phyloP scores from a whole-genome alignment of 2,113 vertebrate genomes.

The Reinhardtius hippoglossoides region DNA sequence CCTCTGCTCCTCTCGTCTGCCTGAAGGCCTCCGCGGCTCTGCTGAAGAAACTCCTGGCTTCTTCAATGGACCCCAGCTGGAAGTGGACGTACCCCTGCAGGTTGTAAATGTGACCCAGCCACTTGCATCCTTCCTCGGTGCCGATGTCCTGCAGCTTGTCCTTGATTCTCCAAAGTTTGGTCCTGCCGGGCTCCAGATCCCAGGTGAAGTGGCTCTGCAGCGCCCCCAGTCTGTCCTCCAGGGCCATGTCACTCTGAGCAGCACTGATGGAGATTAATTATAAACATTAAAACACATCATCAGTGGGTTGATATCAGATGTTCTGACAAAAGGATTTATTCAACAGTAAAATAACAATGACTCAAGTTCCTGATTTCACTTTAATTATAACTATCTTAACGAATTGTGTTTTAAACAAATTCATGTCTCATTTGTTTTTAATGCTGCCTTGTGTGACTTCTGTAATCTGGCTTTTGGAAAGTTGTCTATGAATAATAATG shows the following conservation, averaged over 20 bases:
- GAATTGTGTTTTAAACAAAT: too few relatives aligned
- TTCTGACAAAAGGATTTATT: too few relatives aligned
- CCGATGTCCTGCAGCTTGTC: conserved; percentile 50
- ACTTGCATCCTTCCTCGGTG: conserved; percentile 16
- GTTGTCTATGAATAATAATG: too few relatives aligned
- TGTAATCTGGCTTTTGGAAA: too few relatives aligned
- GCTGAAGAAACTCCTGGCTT: conserved; percentile 35
- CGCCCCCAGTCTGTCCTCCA: conserved; percentile 31
- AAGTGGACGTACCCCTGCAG: conserved; percentile 49
- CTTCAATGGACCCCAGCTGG: conserved; percentile 1
- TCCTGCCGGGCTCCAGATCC: background rate
- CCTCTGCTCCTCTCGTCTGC: conserved; percentile 6
- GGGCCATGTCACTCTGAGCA: conserved; percentile 4
- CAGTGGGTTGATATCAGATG: background rate
- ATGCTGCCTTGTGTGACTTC: too few relatives aligned
- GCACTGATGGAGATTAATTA: conserved; percentile 35
- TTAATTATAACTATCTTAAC: too few relatives aligned
- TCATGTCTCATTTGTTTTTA: too few relatives aligned
- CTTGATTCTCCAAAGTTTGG: conserved; percentile 21
- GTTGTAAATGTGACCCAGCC: conserved; percentile 69
- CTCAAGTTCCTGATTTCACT: too few relatives aligned
- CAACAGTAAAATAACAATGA: too few relatives aligned
- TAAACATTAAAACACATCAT: background rate
- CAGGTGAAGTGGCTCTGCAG: conserved; percentile 72
- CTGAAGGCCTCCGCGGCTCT: conserved; percentile 47